Conservation (phyloP, 2,113 vertebrate species). For the Condylura cristata region DNA sequence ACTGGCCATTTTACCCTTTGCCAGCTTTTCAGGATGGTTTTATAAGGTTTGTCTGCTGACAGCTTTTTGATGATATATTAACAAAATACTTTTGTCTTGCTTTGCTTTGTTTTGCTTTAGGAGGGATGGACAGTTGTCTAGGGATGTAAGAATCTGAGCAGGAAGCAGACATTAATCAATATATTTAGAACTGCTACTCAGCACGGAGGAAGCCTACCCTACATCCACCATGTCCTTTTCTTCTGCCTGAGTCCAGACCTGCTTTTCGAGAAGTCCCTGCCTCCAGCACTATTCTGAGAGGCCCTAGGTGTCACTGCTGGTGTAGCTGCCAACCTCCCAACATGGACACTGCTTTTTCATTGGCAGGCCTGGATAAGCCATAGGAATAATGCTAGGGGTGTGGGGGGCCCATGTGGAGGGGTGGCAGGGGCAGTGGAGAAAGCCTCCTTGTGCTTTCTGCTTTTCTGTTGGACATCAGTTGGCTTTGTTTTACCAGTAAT, state of each 20-base stretch:
- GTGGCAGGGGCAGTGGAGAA: neutral
- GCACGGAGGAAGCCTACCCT: neutral
- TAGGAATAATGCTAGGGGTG: neutral
- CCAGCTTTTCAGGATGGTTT: neutral
- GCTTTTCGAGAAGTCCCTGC: neutral
- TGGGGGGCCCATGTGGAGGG: too few species aligned
- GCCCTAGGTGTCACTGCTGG: neutral
- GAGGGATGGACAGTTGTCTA: accelerated
- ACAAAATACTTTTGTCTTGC: neutral
- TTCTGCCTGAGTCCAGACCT: neutral
- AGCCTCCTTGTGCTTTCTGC: neutral
- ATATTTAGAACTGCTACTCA: neutral
- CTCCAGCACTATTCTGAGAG: neutral
- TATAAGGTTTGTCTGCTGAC: neutral
- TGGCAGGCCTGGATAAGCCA: neutral
- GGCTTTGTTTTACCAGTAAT: conserved; percentile 27
- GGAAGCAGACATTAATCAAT: neutral
- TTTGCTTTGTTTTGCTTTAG: neutral
- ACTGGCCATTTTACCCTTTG: neutral
- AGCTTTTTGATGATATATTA: neutral
- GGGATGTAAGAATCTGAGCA: neutral
- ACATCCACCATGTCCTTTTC: neutral
- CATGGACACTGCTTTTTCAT: neutral
- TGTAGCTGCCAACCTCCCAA: neutral
- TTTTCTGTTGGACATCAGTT: neutral